phyloP scores from a whole-genome alignment of 2,888 invertebrate genomes.

The Prosapia bicincta region DNA sequence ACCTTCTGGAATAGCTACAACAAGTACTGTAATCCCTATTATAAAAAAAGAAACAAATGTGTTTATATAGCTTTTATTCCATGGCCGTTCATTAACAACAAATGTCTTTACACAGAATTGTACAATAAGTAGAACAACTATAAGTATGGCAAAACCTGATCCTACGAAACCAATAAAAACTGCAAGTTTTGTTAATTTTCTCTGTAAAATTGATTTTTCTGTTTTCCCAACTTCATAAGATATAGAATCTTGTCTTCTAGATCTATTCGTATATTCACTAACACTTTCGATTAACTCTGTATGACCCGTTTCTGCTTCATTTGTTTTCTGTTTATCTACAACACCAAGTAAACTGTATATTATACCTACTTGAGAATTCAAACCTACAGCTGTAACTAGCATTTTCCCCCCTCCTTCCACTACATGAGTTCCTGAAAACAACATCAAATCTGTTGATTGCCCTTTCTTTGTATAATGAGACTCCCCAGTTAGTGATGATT shows the following conservation, averaged over 20 bases:
- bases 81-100: constrained; percentile 47
- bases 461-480: constrained; percentile 66
- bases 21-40: constrained; percentile 61
- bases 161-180: constrained; percentile 66
- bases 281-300: not conserved
- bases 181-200: constrained; percentile 61
- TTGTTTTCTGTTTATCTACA: constrained; percentile 43
- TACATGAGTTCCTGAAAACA: constrained; percentile 57
- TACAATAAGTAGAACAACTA: constrained; percentile 58
- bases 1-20: constrained; percentile 61
- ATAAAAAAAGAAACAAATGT: constrained; percentile 59
- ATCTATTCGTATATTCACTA: not conserved
- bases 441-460: constrained; percentile 54
- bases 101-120: constrained; percentile 57
- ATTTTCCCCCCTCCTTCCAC: constrained; percentile 67
- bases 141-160: constrained; percentile 58
- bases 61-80: constrained; percentile 49
- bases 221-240: constrained; percentile 63
- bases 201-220: constrained; percentile 61
- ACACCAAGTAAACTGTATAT: constrained; percentile 62
- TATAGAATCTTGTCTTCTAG: not conserved
- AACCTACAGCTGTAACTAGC: constrained; percentile 61
- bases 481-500: constrained; percentile 64
- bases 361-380: constrained; percentile 65
- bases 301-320: not conserved